Percentiles rank a stretch among this genome's conserved stretches.
phyloP scores from a whole-genome alignment of 2,797 vertebrate species.

The Masticophis lateralis region DNA sequence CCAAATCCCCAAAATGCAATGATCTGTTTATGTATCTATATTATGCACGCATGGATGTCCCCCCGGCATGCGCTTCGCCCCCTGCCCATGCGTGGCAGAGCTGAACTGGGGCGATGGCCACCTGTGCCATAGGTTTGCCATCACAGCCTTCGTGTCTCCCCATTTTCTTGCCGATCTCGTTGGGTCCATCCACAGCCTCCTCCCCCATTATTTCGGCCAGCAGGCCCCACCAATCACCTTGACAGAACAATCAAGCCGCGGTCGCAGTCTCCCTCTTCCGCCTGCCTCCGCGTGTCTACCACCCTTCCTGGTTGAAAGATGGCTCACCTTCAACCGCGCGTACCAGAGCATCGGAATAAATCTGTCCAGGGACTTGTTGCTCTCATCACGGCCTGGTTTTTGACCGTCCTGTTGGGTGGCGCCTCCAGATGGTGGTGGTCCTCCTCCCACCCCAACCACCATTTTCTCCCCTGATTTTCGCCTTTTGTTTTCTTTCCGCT shows the following conservation, averaged over 20 bases:
- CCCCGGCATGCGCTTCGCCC: too few relatives aligned
- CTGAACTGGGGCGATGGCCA: too few relatives aligned
- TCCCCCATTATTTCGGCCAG: slow-evolving; percentile 65
- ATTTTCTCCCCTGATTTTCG: slow-evolving; percentile 56
- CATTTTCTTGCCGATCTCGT: neutral
- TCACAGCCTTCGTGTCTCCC: neutral
- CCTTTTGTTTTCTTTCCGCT: slow-evolving; percentile 63
- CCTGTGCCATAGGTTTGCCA: too few relatives aligned
- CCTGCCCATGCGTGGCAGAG: too few relatives aligned
- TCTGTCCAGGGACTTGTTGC: slow-evolving; percentile 63
- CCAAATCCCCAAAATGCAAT: too few relatives aligned
- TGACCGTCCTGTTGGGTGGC: neutral
- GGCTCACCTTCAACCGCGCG: slow-evolving; percentile 58
- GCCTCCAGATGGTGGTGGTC: slow-evolving; percentile 34
- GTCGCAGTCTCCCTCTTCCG: slow-evolving; percentile 45
- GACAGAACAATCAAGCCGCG: slow-evolving; percentile 83
- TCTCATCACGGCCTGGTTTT: slow-evolving; percentile 27
- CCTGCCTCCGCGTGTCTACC: neutral
- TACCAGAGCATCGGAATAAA: slow-evolving; percentile 66
- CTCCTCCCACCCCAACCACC: slow-evolving; percentile 32
- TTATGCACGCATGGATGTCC: too few relatives aligned
- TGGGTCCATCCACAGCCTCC: neutral
- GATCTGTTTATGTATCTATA: too few relatives aligned
- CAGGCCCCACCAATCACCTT: slow-evolving; percentile 83
- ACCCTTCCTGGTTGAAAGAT: slow-evolving; percentile 66